Evolutionary conservation across 1,140 invertebrate genomes (phyloP), one percentile per base, ranked within the genome.

Genomic region (Plutomurus gul): DNA sequence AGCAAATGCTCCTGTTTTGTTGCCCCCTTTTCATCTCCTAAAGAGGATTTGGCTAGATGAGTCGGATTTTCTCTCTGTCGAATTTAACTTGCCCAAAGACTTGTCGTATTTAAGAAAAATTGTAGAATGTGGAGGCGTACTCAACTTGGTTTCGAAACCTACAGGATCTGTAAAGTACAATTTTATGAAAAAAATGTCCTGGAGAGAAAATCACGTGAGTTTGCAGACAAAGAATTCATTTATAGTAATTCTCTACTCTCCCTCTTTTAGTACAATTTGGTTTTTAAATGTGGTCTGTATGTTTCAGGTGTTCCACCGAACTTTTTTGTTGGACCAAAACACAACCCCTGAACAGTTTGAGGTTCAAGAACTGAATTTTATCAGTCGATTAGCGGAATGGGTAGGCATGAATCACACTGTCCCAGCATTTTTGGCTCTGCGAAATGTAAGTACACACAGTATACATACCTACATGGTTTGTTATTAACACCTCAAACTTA

Each of bases 321-420:
- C 76, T 18, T 81, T 81, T 47, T n/a, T 36, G 7, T 22, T 80
- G 18, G 72, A 76, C 39, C 22, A 76, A 1, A 36, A 76, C 8
- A 75, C 72, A 16, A 75, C 77, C 30, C 40, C 36, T 16, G 82
- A 83, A 60, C 65, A 36, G 4, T 51, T 77, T 30, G 70, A 74
- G 46, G 72, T 82, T 33, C 47, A 79, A 56, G 65, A 74, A 18
- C 49, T 81, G 6, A 80, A 79, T 47, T 46, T 40, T 13, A 79
- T 81, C 30, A 77, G 75, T 51, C 65, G 77, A 70, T 16, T 81
- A 4, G 78, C 77, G 0, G 78, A 82, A 36, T 78, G 78, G 51
- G 70, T 37, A 39, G 80, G 80, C 16, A 51, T 83, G 51, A 85
- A 82, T 75, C 84, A 87, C 20, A 88, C 84, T 39, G 88, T 83